Evolutionary conservation across 2,113 vertebrate genomes (phyloP).

Genomic region (Corythornis vintsioides): DNA sequence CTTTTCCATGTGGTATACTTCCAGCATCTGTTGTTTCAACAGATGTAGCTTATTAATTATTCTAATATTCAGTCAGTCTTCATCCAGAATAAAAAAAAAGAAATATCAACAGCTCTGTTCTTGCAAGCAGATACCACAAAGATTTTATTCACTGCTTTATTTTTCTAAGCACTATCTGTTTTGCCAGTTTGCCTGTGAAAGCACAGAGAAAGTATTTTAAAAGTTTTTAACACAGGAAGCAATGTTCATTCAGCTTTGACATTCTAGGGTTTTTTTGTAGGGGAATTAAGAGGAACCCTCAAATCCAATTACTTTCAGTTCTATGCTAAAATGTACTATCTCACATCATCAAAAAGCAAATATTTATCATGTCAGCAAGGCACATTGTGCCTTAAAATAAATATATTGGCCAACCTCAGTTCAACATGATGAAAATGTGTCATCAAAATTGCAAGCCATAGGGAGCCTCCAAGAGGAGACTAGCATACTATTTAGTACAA

Average conservation of each 20-base stretch:
- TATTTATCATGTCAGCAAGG: not conserved
- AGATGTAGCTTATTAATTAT: constrained; percentile 32
- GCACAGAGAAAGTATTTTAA: constrained; percentile 43
- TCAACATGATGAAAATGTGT: not conserved
- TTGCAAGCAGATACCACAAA: constrained; percentile 28
- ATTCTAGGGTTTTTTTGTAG: not conserved
- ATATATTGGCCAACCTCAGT: not conserved
- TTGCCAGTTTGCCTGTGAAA: constrained; percentile 49
- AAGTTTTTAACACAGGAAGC: constrained; percentile 39
- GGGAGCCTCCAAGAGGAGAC: not conserved
- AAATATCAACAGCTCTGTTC: constrained; percentile 31
- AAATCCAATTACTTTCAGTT: constrained; percentile 18
- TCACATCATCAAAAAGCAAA: not conserved
- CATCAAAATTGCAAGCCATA: not conserved
- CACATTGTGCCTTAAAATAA: not conserved
- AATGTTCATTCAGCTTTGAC: constrained; percentile 1
- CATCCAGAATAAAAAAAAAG: not conserved
- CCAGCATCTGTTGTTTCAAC: not conserved
- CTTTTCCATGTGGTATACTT: not conserved
- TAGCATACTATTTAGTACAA: not conserved
- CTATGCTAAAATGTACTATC: not conserved
- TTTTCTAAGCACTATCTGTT: constrained; percentile 34
- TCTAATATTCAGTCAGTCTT: constrained; percentile 13
- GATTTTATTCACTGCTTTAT: constrained; percentile 45
- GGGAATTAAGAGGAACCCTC: constrained; percentile 1